phyloP scores from a whole-genome alignment of 2,113 vertebrate genomes.

The Psammodynastes pulverulentus region DNA sequence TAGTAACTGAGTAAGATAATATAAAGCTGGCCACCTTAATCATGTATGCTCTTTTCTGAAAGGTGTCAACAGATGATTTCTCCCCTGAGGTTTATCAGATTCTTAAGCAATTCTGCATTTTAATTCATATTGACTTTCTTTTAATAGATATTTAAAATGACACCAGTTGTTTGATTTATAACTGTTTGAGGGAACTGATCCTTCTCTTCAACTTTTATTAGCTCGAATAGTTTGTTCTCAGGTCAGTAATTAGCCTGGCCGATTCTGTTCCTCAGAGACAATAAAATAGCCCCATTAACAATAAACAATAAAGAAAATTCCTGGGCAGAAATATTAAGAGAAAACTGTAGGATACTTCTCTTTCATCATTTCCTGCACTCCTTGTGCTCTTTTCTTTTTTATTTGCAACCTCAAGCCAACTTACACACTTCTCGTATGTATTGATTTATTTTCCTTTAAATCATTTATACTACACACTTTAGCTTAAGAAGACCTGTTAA shows the following conservation, averaged over 20 bases:
- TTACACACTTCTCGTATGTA: neutral
- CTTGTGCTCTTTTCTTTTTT: constrained; percentile 20
- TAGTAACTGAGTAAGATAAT: neutral
- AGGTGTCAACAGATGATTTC: neutral
- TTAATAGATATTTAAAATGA: constrained; percentile 35
- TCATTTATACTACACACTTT: neutral
- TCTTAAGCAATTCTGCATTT: neutral
- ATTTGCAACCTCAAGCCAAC: constrained; percentile 19
- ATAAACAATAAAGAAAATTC: constrained; percentile 44
- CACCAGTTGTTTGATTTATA: constrained; percentile 24
- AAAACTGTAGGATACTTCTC: constrained; percentile 23
- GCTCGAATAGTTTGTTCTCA: constrained; percentile 31
- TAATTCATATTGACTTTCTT: constrained; percentile 13
- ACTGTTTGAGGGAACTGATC: constrained; percentile 25
- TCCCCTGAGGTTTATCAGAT: neutral
- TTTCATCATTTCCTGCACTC: constrained; percentile 20
- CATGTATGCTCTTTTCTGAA: neutral
- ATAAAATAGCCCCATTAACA: constrained; percentile 33
- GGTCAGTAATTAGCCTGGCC: constrained; percentile 59
- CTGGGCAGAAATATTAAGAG: constrained; percentile 31
- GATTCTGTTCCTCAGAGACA: constrained; percentile 32
- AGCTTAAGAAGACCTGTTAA: neutral
- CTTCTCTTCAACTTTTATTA: constrained; percentile 32
- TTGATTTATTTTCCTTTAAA: neutral
- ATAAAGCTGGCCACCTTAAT: neutral